A percentile compares a stretch with the other conserved stretches of the same genome.
phyloP scores from a whole-genome alignment of 2,888 invertebrate genomes.

The Ichneumoninae sp. region DNA sequence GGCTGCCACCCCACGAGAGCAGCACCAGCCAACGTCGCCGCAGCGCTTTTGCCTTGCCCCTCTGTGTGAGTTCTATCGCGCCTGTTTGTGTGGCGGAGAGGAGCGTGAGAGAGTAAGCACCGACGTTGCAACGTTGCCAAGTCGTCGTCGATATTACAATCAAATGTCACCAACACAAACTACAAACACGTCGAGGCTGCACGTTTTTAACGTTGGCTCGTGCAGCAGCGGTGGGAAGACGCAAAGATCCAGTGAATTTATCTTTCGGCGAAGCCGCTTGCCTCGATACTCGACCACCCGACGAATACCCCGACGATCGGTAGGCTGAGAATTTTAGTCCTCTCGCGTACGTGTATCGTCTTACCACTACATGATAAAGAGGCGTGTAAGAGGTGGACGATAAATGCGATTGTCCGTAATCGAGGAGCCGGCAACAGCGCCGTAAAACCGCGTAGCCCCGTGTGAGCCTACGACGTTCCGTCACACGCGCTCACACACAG shows the following conservation, averaged over 20 bases:
- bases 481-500: conserved; percentile 72
- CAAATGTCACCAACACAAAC: conserved; percentile 67
- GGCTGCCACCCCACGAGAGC: conserved; percentile 72
- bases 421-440: conserved; percentile 76
- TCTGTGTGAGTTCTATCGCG: conserved; percentile 20
- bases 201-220: not conserved
- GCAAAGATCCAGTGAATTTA: not conserved
- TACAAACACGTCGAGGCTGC: conserved; percentile 25
- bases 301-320: not conserved
- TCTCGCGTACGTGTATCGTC: not conserved
- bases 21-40: conserved; percentile 79
- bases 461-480: conserved; percentile 76
- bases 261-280: not conserved
- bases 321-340: not conserved
- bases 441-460: conserved; percentile 69
- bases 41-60: conserved; percentile 76
- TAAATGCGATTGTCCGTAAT: conserved; percentile 31
- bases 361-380: not conserved
- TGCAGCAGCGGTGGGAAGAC: not conserved
- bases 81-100: conserved; percentile 54
- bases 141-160: conserved; percentile 57
- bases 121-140: conserved; percentile 80
- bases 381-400: not conserved
- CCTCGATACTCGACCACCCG: not conserved
- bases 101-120: conserved; percentile 71